Evolutionary conservation across 2,888 invertebrate species (phyloP).

Genomic region (Zele albiditarsus): DNA sequence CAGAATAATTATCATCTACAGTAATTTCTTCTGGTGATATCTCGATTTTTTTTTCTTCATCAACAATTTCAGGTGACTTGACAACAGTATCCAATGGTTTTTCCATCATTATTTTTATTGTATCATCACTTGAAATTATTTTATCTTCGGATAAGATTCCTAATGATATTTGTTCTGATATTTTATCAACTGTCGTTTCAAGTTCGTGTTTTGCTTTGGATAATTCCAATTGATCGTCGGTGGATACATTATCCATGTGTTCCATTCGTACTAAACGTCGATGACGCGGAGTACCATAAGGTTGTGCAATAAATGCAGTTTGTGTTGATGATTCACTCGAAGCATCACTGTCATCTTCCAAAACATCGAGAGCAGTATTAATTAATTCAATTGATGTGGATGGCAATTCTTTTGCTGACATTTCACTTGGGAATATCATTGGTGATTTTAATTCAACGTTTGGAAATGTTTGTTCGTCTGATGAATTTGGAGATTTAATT

Average conservation of each 20-base stretch:
- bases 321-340: constrained; percentile 67
- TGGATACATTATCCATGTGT: constrained; percentile 5
- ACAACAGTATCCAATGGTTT: neutral
- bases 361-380: constrained; percentile 29
- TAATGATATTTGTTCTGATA: neutral
- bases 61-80: neutral
- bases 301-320: constrained; percentile 64
- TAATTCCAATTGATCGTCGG: constrained; percentile 5
- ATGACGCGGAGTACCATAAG: constrained; percentile 65
- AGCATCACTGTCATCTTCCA: constrained; percentile 64
- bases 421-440: neutral
- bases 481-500: neutral
- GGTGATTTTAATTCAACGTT: constrained; percentile 6
- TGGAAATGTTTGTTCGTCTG: constrained; percentile 10
- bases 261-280: constrained; percentile 45
- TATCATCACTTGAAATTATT: neutral
- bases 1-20: neutral
- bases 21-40: neutral
- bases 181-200: neutral
- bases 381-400: neutral
- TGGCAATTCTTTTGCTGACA: neutral
- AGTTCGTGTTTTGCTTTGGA: neutral
- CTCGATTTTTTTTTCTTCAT: neutral
- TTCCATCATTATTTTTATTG: neutral
- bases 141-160: neutral